A percentile compares a stretch with the other conserved stretches of the same genome.
Conservation (phyloP, 1,140 invertebrate species). For the Cydia pomonella region DNA sequence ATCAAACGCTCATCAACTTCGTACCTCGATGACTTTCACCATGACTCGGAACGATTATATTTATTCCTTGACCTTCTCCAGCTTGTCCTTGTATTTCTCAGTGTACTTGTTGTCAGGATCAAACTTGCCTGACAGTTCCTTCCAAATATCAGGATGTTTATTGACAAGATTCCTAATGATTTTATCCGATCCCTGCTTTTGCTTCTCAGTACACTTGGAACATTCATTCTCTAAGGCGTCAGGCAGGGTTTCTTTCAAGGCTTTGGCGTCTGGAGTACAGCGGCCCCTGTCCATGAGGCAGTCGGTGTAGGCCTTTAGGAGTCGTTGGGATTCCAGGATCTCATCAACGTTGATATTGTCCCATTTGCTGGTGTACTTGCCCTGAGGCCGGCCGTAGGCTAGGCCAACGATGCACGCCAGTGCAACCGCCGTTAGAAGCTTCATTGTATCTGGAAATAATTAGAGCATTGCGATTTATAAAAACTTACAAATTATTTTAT, state of each 20-base stretch:
- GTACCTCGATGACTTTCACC: not conserved
- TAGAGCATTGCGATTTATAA: not conserved
- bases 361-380: constrained; percentile 87
- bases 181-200: constrained; percentile 82
- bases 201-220: constrained; percentile 84
- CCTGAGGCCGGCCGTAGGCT: constrained; percentile 66
- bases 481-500: no score
- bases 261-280: constrained; percentile 86
- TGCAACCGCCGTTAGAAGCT: constrained; percentile 51
- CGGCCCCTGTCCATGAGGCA: constrained; percentile 86
- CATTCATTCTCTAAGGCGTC: constrained; percentile 86
- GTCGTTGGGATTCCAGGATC: constrained; percentile 85
- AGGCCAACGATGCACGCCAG: constrained; percentile 60
- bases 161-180: constrained; percentile 82
- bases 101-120: constrained; percentile 84
- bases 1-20: constrained; percentile 2
- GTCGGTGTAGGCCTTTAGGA: constrained; percentile 86
- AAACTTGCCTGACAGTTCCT: constrained; percentile 82
- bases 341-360: constrained; percentile 88
- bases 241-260: constrained; percentile 86
- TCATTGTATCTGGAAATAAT: constrained; percentile 64
- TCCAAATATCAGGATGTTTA: constrained; percentile 83
- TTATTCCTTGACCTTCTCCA: constrained; percentile 65
- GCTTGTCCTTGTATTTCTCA: constrained; percentile 81
- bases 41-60: not conserved